Evolutionary conservation across 1,140 invertebrate genomes (phyloP), one percentile per base, ranked within the genome.

Genomic region (Drosophila saltans): DNA sequence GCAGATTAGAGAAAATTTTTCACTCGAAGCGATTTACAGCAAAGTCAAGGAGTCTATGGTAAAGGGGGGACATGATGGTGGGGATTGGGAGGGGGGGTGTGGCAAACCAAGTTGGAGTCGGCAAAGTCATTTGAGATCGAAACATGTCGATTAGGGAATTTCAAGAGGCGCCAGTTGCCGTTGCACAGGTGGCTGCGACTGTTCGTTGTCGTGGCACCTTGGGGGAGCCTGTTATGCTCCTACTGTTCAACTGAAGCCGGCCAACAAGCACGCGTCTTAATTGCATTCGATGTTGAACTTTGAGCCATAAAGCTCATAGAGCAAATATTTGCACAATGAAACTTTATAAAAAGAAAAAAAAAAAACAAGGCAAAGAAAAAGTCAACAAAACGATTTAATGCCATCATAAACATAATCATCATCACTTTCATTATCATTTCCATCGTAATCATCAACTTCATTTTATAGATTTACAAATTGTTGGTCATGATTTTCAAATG

Each of bases 101-200:
- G 69, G 55, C 6, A 36, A 36, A 36, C 33, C 33, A 36, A 30
- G 30, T 61, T 24, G 8, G 41, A 77, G 62, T 69, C 80, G 78
- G 41, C 57, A 75, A 82, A 82, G 84, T 83, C 83, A 86, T 83
- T 88, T 88, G 78, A 90, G 86, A 90, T 90, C 86, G 86, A 90
- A 90, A 90, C 86, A 90, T 86, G 86, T 86, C 86, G 86, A 90
- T 90, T 90, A 90, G 86, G 86, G 86, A 90, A 90, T 90, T 90
- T 90, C 71, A 86, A 90, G 82, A 90, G 86, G 86, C 86, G 86
- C 86, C 86, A 90, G 81, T 89, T 80, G 70, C 76, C 64, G 77
- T 77, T 80, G 75, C 75, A 86, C 83, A 86, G 83, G 83, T 86
- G 82, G 83, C 82, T 82, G 78, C 56, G 59, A 30, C 52, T 36